Base-by-base conservation (phyloP, 37 sponge, comb jelly and placozoan species). In the Bolinopsis microptera region DNA sequence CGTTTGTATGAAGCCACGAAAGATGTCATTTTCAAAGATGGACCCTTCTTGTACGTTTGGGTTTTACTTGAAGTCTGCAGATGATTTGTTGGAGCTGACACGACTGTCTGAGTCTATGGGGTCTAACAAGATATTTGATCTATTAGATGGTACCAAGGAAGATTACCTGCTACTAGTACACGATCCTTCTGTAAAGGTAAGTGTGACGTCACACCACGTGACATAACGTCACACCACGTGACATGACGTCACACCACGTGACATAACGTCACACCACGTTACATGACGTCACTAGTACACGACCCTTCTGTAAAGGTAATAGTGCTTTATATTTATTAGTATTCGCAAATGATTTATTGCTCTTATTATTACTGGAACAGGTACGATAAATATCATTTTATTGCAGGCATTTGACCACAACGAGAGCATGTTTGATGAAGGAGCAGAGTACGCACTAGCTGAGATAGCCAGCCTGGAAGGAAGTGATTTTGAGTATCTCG, bases 31-130 rank as follows among this genome's bases (percentile, higher is more conserved):
- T 32, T 68, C 92, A 34, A 96, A 95, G 39, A 97, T 98, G 95
- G 99, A 98, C 83, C 99, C 99, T 0, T 98, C 99, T 76, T 97
- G 97, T 38, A 96, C 99, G 22, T 86, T 98, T 39, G 99, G 95
- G 0, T 95, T 98, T 93, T 97, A 96, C 24, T 38, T 86, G 61
- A 25, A n/a, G 0, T 36, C 23, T 24, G 90, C 37, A 27, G 90
- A 0, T 39, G 90, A 86, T 26, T 27, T 86, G 26, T 2, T 24
- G 61, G 90, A 86, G 90, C 28, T 86, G 90, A 34, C 32, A 24
- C 1, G 31, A 34, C 2, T 86, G 26, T 39, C 48, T 32, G 80
- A 77, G 37, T 77, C 80, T 0, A 35, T 77, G 36, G 80, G 80
- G 18, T 1, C 27, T 21, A 34, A 77, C 80, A 77, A 77, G 80